Evolutionary conservation across 2,888 invertebrate genomes (phyloP).

Genomic region (Hofmannophila pseudospretella): DNA sequence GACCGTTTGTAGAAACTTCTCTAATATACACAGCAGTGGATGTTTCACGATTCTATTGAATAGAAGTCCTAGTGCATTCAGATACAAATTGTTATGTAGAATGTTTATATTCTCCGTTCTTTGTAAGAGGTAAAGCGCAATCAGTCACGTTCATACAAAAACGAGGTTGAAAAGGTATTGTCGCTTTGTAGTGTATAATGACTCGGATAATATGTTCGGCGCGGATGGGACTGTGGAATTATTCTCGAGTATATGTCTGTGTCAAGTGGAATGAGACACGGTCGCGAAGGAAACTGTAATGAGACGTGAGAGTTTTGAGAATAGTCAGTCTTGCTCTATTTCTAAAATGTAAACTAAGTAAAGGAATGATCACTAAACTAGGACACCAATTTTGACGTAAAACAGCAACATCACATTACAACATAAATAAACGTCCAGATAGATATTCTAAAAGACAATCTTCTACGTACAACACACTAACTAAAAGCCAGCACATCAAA

Average conservation of each 20-base stretch:
- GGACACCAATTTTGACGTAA: too few relatives aligned
- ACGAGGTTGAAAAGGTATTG: constrained; percentile 58
- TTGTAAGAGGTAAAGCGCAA: constrained; percentile 61
- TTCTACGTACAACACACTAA: too few relatives aligned
- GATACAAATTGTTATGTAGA: constrained; percentile 41
- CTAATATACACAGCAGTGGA: constrained; percentile 20
- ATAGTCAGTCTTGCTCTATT: not conserved
- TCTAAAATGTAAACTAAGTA: too few relatives aligned
- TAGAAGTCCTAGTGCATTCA: constrained; percentile 9
- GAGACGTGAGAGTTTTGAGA: constrained; percentile 12
- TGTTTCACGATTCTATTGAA: constrained; percentile 1
- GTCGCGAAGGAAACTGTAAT: constrained; percentile 37
- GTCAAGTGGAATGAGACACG: constrained; percentile 41
- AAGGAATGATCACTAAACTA: too few relatives aligned
- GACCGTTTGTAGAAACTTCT: not conserved
- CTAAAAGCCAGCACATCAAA: too few relatives aligned
- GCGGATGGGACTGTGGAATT: constrained; percentile 47
- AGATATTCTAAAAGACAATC: too few relatives aligned
- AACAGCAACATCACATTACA: too few relatives aligned
- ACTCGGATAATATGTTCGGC: constrained; percentile 29
- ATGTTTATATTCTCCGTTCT: constrained; percentile 58
- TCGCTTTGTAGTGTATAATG: constrained; percentile 46
- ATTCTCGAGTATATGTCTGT: constrained; percentile 50
- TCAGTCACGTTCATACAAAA: constrained; percentile 69
- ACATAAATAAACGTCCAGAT: too few relatives aligned